Conservation (phyloP, 2,113 vertebrate species). For the Dendropsophus ebraccatus region DNA sequence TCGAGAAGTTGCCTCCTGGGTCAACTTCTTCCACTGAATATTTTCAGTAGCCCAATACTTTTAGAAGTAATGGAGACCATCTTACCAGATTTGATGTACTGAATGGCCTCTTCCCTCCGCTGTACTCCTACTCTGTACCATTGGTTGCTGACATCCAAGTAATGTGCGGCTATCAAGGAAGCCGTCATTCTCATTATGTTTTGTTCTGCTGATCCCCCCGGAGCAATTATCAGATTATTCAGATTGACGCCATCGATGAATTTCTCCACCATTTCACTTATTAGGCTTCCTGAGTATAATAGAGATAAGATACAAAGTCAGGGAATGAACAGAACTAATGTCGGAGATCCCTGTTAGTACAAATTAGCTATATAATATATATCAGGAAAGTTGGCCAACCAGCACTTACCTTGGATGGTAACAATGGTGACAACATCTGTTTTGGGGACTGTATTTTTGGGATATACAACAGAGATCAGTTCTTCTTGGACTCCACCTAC, state of each 20-base stretch:
- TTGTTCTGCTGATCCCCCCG: slow-evolving; percentile 87
- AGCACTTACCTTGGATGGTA: slow-evolving; percentile 70
- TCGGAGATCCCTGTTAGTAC: too few relatives aligned
- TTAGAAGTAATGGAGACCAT: not conserved
- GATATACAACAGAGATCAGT: slow-evolving; percentile 38
- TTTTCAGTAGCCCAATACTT: too few relatives aligned
- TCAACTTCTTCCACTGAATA: too few relatives aligned
- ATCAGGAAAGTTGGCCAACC: not conserved
- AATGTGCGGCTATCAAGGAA: slow-evolving; percentile 82
- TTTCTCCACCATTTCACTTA: slow-evolving; percentile 65
- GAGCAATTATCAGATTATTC: slow-evolving; percentile 81
- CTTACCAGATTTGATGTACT: slow-evolving; percentile 79
- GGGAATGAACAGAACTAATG: not conserved
- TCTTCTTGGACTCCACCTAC: slow-evolving; percentile 69
- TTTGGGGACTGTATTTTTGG: slow-evolving; percentile 71
- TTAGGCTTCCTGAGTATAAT: not conserved
- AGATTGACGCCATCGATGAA: slow-evolving; percentile 65
- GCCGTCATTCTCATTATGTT: slow-evolving; percentile 85
- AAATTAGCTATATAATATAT: too few relatives aligned
- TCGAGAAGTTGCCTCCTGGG: too few relatives aligned
- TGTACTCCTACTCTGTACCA: slow-evolving; percentile 84
- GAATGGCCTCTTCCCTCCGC: slow-evolving; percentile 68
- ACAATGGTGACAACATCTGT: slow-evolving; percentile 70
- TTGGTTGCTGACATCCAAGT: slow-evolving; percentile 76
- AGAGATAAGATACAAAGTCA: not conserved